Evolutionary conservation across 1,140 invertebrate species (phyloP).

Genomic region (Magallana angulata): DNA sequence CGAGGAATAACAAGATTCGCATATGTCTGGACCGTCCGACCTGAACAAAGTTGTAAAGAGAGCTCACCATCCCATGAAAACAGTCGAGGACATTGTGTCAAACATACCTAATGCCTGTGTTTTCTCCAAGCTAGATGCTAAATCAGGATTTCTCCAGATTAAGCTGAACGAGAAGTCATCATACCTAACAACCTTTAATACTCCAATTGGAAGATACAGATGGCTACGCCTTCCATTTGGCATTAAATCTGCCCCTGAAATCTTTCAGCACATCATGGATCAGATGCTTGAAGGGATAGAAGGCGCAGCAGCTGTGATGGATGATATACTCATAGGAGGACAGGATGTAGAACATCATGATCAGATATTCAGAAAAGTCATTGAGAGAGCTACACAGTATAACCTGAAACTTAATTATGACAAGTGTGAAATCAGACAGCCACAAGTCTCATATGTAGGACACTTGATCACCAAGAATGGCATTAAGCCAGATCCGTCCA

Average conservation of each 20-base stretch:
- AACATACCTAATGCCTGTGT: conserved; percentile 53
- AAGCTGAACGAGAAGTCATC: conserved; percentile 51
- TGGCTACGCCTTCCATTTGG: conserved; percentile 75
- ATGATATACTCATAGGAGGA: conserved; percentile 68
- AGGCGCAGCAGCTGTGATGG: conserved; percentile 67
- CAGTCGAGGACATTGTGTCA: too few relatives aligned
- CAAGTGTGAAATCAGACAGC: conserved; percentile 52
- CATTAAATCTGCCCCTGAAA: conserved; percentile 64
- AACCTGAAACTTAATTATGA: conserved; percentile 58
- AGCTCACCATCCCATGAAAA: too few relatives aligned
- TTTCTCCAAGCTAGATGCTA: conserved; percentile 68
- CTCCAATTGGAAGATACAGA: conserved; percentile 67
- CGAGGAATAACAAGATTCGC: too few relatives aligned
- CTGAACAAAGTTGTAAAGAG: too few relatives aligned
- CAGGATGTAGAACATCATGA: conserved; percentile 54
- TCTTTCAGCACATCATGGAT: conserved; percentile 74
- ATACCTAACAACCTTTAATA: too few relatives aligned
- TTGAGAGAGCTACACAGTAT: conserved; percentile 71
- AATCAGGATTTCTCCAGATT: conserved; percentile 56
- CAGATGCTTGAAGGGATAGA: too few relatives aligned
- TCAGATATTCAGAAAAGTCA: conserved; percentile 64
- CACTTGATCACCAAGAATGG: conserved; percentile 71
- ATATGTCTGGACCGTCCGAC: too few relatives aligned
- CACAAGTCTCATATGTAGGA: conserved; percentile 62
- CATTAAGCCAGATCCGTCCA: conserved; percentile 52